Evolutionary conservation across 2,797 vertebrate species (phyloP).

Genomic region (Pantherophis alleghaniensis): DNA sequence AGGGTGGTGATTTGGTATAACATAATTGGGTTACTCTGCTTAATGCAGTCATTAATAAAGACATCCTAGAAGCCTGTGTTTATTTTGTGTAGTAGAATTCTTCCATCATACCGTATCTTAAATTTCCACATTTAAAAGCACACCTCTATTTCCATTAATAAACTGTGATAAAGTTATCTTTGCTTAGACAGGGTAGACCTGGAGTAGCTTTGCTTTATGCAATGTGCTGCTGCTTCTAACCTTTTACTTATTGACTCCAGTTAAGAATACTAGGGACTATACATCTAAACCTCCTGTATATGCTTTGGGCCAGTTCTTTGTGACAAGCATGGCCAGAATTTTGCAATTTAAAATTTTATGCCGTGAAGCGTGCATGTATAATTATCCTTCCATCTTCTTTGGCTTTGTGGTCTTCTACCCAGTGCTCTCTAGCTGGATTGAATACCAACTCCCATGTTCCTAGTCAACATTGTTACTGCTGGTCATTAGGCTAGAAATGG

Average conservation of each 20-base stretch:
- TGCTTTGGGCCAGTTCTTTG: background rate
- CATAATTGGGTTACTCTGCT: background rate
- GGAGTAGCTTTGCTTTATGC: background rate
- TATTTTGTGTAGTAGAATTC: background rate
- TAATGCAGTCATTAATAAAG: background rate
- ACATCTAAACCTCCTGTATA: background rate
- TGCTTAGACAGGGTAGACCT: background rate
- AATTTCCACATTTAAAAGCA: background rate
- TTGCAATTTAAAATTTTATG: background rate
- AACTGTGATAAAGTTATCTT: accelerated
- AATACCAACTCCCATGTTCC: background rate
- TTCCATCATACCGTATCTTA: background rate
- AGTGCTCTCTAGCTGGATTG: background rate
- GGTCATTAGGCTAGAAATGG: background rate
- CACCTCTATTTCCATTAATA: background rate
- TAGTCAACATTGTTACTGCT: background rate
- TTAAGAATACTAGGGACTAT: background rate
- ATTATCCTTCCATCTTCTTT: background rate
- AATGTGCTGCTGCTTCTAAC: background rate
- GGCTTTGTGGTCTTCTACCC: background rate
- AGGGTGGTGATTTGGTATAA: background rate
- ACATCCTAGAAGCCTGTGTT: accelerated
- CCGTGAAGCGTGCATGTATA: background rate
- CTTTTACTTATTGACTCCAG: background rate
- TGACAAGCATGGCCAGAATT: background rate